Evolutionary conservation across 2,797 vertebrate species (phyloP), one percentile per base, ranked within the genome.

Genomic region (Tenualosa thibaudeaui): DNA sequence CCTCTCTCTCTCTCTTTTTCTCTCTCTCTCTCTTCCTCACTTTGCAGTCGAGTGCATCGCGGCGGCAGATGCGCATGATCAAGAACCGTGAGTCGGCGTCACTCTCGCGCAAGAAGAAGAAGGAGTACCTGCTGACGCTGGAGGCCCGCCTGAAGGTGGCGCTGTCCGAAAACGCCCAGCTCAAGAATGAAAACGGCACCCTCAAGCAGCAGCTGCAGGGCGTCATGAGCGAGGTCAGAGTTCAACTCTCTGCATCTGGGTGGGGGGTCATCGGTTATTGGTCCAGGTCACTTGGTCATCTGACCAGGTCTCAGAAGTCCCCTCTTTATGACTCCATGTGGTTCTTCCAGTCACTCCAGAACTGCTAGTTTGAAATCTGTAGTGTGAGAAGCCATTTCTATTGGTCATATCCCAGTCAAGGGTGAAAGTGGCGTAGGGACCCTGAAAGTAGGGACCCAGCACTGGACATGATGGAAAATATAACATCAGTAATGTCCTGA

Each of bases 31-130:
- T 84, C 56, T 86, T 58, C 85, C 84, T 40, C 87, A 78, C 15
- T 24, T 83, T 43, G 40, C 84, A 99, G 98, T 91, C 96, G 6
- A 97, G 93, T 26, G 88, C 97, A n/a, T 94, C 96, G 65, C 95
- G 96, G 90, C 95, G 96, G 86, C 98, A 99, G 88, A 97, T 99
- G 86, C 96, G 98, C 49, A 97, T 99, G 97, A 99, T 99, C 86
- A 99, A 98, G 94, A 99, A 99, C 92, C 95, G 98, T 0, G 98
- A 99, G 93, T 99, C 98, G 0, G 98, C 98, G 0, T 98, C 97
- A 53, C 94, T 97, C 85, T 99, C 98, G 0, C 96, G 98, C 62
- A 98, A 96, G 90, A 99, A 98, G 91, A 99, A 98, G 92, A 99
- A 99, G 81, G 98, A 99, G 85, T 99, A 99, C 87, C 93, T 99